These are phyloP conservation scores for Phoenicopterus ruber DNA, from an alignment of 2,113 vertebrate species.

Conservation along the genomic window DNA sequence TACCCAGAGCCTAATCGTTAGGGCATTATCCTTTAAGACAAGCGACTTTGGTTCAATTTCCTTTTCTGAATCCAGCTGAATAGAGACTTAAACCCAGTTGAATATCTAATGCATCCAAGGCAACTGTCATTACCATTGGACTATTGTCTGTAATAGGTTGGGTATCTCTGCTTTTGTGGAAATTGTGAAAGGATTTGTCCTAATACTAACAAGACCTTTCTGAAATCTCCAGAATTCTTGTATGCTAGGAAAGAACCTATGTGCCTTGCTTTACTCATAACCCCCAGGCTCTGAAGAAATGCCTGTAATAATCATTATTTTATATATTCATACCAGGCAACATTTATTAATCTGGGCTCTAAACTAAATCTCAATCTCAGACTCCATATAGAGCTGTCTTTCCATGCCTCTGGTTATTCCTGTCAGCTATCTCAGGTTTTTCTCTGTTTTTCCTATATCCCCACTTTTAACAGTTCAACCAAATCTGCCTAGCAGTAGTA, in stretches of 20 bases:
- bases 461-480: neutral
- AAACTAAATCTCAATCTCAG: slow-evolving; percentile 13
- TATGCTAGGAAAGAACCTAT: slow-evolving; percentile 13
- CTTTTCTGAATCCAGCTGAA: slow-evolving; percentile 56
- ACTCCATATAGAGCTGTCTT: neutral
- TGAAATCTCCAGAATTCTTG: slow-evolving; percentile 44
- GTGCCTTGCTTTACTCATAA: slow-evolving; percentile 18
- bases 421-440: neutral
- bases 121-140: slow-evolving; percentile 55
- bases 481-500: neutral
- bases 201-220: slow-evolving; percentile 53
- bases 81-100: slow-evolving; percentile 53
- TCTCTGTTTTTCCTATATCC: slow-evolving; percentile 6
- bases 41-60: slow-evolving; percentile 45
- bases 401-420: slow-evolving; percentile 47
- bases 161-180: slow-evolving; percentile 57
- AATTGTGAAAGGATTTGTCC: slow-evolving; percentile 61
- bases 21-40: slow-evolving; percentile 56
- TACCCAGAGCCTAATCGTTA: slow-evolving; percentile 24
- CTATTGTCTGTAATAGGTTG: slow-evolving; percentile 45
- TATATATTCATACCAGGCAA: slow-evolving; percentile 1
- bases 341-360: slow-evolving; percentile 37
- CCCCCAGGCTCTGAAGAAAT: neutral
- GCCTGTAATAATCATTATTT: slow-evolving; percentile 46
- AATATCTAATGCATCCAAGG: slow-evolving; percentile 65